Conservation (phyloP, 2,797 vertebrate species). For the Sebastes trivittatus region DNA sequence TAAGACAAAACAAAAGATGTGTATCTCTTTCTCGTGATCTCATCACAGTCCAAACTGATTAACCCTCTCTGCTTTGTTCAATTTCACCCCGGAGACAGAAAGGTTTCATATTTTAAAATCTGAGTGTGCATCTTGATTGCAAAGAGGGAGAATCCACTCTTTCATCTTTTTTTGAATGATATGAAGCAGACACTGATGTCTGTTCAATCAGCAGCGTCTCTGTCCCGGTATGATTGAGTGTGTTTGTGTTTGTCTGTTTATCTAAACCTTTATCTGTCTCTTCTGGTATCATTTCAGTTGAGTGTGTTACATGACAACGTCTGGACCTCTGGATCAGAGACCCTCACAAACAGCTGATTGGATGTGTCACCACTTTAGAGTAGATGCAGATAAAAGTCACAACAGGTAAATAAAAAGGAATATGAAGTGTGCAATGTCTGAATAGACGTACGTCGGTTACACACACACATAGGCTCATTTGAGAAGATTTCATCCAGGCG, state of each 20-base stretch:
- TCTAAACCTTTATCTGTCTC: conserved; percentile 35
- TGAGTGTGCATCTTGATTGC: conserved; percentile 61
- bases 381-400: conserved; percentile 20
- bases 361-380: conserved; percentile 37
- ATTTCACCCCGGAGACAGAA: conserved; percentile 8
- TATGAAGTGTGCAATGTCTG: not conserved
- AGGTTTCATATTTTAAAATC: conserved; percentile 38
- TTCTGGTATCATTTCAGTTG: conserved; percentile 11
- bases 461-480: not conserved
- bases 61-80: conserved; percentile 31
- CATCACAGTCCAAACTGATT: conserved; percentile 49
- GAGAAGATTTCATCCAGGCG: not conserved
- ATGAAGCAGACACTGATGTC: conserved; percentile 22
- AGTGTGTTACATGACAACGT: conserved; percentile 20
- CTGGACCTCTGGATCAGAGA: conserved; percentile 11
- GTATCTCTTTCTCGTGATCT: conserved; percentile 54
- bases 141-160: conserved; percentile 30
- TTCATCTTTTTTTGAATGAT: conserved; percentile 38
- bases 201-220: conserved; percentile 34
- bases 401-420: not conserved
- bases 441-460: not conserved
- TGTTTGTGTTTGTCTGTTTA: conserved; percentile 42
- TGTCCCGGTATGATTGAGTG: conserved; percentile 4
- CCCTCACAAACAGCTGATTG: conserved; percentile 27
- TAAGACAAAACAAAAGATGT: conserved; percentile 65